A percentile compares a stretch with the other conserved stretches of the same genome.
Evolutionary conservation across 2,113 vertebrate species (phyloP).

Genomic region (Phasianus colchicus): DNA sequence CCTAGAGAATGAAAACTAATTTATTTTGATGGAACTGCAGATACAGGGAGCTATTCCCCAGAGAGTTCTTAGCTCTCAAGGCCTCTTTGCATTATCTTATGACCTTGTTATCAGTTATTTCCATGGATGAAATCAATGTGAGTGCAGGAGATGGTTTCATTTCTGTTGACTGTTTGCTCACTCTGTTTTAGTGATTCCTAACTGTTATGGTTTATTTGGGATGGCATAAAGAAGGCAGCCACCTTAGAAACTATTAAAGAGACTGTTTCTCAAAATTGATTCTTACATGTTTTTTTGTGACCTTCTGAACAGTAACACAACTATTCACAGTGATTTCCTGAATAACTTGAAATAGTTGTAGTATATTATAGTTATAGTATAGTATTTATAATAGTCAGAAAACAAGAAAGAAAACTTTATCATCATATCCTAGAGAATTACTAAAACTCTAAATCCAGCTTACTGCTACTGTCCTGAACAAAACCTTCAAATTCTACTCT

Average conservation of each 20-base stretch:
- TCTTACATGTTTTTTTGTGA: not conserved
- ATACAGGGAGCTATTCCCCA: slow-evolving; percentile 18
- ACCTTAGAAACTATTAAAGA: not conserved
- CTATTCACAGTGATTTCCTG: not conserved
- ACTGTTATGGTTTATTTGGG: not conserved
- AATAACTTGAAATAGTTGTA: not conserved
- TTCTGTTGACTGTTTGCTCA: not conserved
- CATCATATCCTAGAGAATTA: not conserved
- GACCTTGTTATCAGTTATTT: slow-evolving; percentile 3
- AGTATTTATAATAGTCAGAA: not conserved
- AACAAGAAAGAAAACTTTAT: not conserved
- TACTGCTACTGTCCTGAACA: not conserved
- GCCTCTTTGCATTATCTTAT: slow-evolving; percentile 20
- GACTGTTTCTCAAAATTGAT: not conserved
- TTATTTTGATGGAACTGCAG: slow-evolving; percentile 56
- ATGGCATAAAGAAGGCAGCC: not conserved
- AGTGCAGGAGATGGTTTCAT: not conserved
- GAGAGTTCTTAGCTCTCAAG: slow-evolving; percentile 37
- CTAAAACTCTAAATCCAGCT: not conserved
- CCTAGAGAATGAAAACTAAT: slow-evolving; percentile 33
- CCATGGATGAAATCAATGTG: not conserved
- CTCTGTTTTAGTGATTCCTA: not conserved
- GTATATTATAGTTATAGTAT: no score
- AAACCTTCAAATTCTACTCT: not conserved
- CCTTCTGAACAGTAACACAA: not conserved